Evolutionary conservation across 2,113 vertebrate species (phyloP), one percentile per base, ranked within the genome.

Genomic region (Melanotaenia duboulayi): DNA sequence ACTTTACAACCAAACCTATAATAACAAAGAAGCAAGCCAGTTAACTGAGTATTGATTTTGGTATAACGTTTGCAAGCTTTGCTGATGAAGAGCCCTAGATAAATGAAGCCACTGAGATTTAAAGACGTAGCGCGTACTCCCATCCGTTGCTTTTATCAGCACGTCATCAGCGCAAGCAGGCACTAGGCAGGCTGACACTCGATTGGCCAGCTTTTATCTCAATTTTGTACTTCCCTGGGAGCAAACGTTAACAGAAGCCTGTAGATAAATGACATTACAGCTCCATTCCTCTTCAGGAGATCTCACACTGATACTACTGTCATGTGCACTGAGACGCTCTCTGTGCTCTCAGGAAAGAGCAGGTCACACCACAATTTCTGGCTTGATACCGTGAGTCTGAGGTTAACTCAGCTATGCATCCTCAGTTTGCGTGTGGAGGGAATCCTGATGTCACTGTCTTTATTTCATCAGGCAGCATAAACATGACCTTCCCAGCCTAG

Each of bases 241-340:
- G 85, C 84, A 77, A 87, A 87, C 88, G 89, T 90, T 90, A 92
- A 89, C 84, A 82, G 75, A 85, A 79, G 74, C 81, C 76, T 87
- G 54, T 23, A 91, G 90, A 93, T 92, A 92, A 93, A 94, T 92
- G 82, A 88, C 89, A 89, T 92, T 91, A 92, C 87, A 61, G 87
- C 80, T 87, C 77, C 80, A 85, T 90, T 83, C 80, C 78, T 85
- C 86, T 82, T 71, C 68, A 64, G 52, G 39, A 87, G 87, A 90
- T 90, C 86, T 85, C 71, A 65, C 80, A 63, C 83, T 81, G 87
- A 88, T 90, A 87, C 44, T 11, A 57, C 60, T 58, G 67, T 74
- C 39, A 75, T 72, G 74, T 60, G 75, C 40, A 55, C 69, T 16
- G 42, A 84, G 70, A 71, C 65, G 20, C 58, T 67, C 62, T 77